Percentiles rank a stretch among this genome's conserved stretches.
These are phyloP conservation scores for Thunnus maccoyii DNA, from an alignment of 2,113 vertebrate species.

Conservation along the genomic window DNA sequence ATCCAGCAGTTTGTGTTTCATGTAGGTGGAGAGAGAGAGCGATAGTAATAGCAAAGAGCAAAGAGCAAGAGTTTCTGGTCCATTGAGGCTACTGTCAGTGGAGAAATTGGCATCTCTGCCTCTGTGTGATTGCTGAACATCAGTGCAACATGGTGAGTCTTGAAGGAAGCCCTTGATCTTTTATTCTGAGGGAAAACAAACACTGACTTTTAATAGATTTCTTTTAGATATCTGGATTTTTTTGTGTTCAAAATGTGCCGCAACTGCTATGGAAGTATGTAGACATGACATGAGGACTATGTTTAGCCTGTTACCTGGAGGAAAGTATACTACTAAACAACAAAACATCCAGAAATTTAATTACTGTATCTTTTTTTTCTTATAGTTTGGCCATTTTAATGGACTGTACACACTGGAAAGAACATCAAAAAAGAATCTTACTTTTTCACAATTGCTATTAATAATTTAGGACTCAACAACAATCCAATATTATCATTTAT, in stretches of 20 bases:
- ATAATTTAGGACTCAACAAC: too few relatives aligned
- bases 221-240: slow-evolving; percentile 19
- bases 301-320: not conserved
- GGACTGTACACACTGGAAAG: not conserved
- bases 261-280: not conserved
- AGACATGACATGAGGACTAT: not conserved
- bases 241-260: not conserved
- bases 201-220: slow-evolving; percentile 48
- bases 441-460: too few relatives aligned
- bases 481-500: not conserved
- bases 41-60: slow-evolving; percentile 60
- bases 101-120: slow-evolving; percentile 51
- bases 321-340: not conserved
- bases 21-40: slow-evolving; percentile 40
- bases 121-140: slow-evolving; percentile 65
- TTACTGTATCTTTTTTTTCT: not conserved
- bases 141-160: slow-evolving; percentile 50
- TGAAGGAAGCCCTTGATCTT: slow-evolving; percentile 61
- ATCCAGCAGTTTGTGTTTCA: slow-evolving; percentile 59
- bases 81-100: slow-evolving; percentile 54
- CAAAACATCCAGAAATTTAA: not conserved
- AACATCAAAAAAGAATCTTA: not conserved
- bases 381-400: not conserved
- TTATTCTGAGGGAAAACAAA: slow-evolving; percentile 65
- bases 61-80: slow-evolving; percentile 58